phyloP scores from a whole-genome alignment of 2,888 invertebrate species.

The Chrysotoxum bicinctum region DNA sequence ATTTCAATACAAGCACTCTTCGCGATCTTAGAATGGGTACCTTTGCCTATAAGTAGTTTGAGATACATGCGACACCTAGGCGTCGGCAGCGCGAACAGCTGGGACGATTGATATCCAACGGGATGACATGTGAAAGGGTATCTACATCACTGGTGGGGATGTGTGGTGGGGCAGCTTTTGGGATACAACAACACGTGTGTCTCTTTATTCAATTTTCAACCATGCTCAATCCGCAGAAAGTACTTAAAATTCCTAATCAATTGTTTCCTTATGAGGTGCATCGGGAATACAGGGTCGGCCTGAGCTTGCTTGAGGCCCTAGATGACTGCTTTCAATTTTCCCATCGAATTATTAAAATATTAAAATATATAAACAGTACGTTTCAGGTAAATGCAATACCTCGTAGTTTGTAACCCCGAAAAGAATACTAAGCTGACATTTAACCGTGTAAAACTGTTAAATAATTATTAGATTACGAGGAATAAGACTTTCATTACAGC shows the following conservation, averaged over 20 bases:
- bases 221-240: not conserved
- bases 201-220: not conserved
- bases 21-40: not conserved
- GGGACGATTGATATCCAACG: conserved; percentile 32
- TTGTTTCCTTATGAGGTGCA: conserved; percentile 50
- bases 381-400: no score
- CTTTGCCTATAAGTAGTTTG: not conserved
- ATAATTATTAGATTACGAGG: no score
- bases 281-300: not conserved
- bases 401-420: no score
- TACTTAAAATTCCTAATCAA: conserved; percentile 48
- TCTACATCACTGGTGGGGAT: not conserved
- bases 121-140: conserved; percentile 49
- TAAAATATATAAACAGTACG: no score
- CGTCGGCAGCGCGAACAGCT: conserved; percentile 28
- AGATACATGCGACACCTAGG: conserved; percentile 53
- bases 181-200: conserved; percentile 14
- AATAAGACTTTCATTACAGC: no score
- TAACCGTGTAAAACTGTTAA: no score
- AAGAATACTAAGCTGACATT: no score
- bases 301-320: not conserved
- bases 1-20: conserved; percentile 43
- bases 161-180: not conserved
- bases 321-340: no score
- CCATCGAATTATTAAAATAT: no score